Conservation (phyloP, 1,140 invertebrate species). For the Ectropis grisescens region DNA sequence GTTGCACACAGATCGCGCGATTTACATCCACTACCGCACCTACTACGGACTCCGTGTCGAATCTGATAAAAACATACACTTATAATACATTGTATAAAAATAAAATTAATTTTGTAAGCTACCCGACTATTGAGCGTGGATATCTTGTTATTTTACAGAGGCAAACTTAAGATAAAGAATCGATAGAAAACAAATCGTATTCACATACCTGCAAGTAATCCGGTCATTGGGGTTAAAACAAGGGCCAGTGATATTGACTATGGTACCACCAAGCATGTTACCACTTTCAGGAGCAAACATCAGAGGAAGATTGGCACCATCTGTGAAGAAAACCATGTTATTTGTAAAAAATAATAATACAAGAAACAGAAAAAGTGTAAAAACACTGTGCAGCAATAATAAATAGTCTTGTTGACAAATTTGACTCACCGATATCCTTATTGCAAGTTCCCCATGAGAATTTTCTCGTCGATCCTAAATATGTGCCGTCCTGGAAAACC, state of each 20-base stretch:
- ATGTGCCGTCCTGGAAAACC: conserved; percentile 91
- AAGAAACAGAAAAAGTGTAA: no score
- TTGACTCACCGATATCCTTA: conserved; percentile 86
- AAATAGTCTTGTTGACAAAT: no score
- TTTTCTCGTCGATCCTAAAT: conserved; percentile 95
- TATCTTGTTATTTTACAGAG: no score
- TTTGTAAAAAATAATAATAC: no score
- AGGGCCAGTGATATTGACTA: conserved; percentile 95
- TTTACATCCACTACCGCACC: conserved; percentile 84
- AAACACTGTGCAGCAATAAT: no score
- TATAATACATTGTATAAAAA: no score
- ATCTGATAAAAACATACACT: no score
- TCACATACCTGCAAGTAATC: conserved; percentile 85
- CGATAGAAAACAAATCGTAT: background rate
- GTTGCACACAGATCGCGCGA: conserved; percentile 90
- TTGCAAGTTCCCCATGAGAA: conserved; percentile 93
- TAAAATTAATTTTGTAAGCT: no score
- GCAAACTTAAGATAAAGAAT: no score
- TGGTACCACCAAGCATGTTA: conserved; percentile 94
- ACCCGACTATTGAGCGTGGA: no score
- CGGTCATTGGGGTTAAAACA: conserved; percentile 80
- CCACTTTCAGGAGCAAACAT: conserved; percentile 94
- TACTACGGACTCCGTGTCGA: conserved; percentile 82
- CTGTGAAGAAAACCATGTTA: conserved; percentile 57
- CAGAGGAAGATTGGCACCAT: conserved; percentile 83